Evolutionary conservation across 92 coral and sea anemone genomes (phyloP).

Genomic region (Muricea muricata): DNA sequence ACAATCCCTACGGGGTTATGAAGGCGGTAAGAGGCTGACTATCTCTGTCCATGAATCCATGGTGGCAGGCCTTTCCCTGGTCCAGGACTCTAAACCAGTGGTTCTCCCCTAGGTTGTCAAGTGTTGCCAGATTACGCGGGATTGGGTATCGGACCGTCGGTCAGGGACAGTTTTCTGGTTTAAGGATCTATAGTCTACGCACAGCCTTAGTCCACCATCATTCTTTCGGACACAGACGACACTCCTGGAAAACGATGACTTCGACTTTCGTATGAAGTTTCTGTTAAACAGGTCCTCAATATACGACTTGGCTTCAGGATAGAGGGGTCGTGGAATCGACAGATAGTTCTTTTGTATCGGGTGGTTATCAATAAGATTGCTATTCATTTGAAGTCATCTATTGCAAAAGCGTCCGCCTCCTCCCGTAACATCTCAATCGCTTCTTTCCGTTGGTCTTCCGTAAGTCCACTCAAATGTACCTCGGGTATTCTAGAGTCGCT

Average conservation of each 20-base stretch:
- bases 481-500: neutral
- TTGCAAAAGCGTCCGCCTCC: conserved; percentile 64
- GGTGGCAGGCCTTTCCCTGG: conserved; percentile 78
- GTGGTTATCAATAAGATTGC: conserved; percentile 57
- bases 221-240: conserved; percentile 71
- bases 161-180: conserved; percentile 61
- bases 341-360: conserved; percentile 75
- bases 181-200: conserved; percentile 73
- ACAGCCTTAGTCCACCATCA: conserved; percentile 66
- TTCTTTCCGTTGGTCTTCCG: neutral
- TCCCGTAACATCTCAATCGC: conserved; percentile 36
- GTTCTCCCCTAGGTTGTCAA: conserved; percentile 76
- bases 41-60: conserved; percentile 66
- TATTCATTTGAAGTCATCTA: conserved; percentile 67
- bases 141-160: conserved; percentile 55
- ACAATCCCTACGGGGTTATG: conserved; percentile 74
- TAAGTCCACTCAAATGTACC: conserved; percentile 2
- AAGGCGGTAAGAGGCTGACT: conserved; percentile 70
- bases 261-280: conserved; percentile 60
- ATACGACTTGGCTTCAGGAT: conserved; percentile 69
- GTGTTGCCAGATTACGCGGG: conserved; percentile 67
- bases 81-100: conserved; percentile 71
- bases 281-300: conserved; percentile 70
- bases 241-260: conserved; percentile 62
- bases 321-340: conserved; percentile 68